These are phyloP conservation scores for Oryzaephilus surinamensis DNA, from an alignment of 1,140 invertebrate genomes.

Conservation along the genomic window DNA sequence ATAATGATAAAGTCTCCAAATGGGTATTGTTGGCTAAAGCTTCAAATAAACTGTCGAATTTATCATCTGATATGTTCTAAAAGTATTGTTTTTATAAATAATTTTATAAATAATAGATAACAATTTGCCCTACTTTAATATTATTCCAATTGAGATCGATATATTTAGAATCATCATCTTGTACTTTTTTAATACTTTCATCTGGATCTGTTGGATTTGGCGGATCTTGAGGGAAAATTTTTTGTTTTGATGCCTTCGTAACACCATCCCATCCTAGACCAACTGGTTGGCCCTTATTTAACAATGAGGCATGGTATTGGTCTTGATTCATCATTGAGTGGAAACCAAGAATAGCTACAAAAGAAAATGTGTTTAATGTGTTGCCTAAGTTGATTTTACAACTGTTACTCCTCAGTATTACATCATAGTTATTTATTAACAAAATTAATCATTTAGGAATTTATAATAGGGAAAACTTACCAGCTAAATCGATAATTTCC, in stretches of 20 bases:
- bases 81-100: constrained; percentile 23
- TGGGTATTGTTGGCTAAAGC: constrained; percentile 83
- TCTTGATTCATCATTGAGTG: constrained; percentile 99
- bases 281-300: constrained; percentile 82
- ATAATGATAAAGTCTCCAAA: constrained; percentile 82
- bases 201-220: constrained; percentile 92
- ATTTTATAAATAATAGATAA: constrained; percentile 2
- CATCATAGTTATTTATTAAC: constrained; percentile 8
- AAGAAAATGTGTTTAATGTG: constrained; percentile 9
- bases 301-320: constrained; percentile 93
- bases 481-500: constrained; percentile 98
- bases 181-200: constrained; percentile 76
- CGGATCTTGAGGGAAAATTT: constrained; percentile 82
- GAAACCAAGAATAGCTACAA: constrained; percentile 92
- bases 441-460: constrained; percentile 2
- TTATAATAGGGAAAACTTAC: constrained; percentile 42
- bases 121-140: constrained; percentile 63
- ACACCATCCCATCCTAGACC: constrained; percentile 85
- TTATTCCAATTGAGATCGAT: constrained; percentile 94
- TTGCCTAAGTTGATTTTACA: too few relatives aligned
- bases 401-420: constrained; percentile 1
- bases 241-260: constrained; percentile 87
- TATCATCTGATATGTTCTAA: constrained; percentile 94
- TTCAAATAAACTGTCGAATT: constrained; percentile 82
- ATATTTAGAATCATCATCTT: constrained; percentile 78